These are phyloP conservation scores for Progne subis DNA, from an alignment of 2,113 vertebrate species.

Conservation along the genomic window DNA sequence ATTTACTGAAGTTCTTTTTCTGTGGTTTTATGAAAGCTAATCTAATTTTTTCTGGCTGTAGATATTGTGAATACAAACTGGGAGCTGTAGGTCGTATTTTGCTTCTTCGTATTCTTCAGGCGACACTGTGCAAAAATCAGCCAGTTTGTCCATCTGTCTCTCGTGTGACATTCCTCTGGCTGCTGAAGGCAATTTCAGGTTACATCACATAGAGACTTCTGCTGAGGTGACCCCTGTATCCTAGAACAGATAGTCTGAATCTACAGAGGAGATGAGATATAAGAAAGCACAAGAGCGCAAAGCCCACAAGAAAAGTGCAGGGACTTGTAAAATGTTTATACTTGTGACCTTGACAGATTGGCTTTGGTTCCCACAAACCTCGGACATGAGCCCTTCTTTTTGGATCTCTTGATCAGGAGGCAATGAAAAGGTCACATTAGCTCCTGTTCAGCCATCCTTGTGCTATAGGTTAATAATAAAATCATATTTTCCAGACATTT, in stretches of 20 bases:
- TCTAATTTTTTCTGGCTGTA: not conserved
- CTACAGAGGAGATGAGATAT: not conserved
- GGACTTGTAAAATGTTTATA: not conserved
- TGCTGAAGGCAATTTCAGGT: not conserved
- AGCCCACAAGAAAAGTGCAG: not conserved
- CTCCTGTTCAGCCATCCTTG: not conserved
- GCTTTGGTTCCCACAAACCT: not conserved
- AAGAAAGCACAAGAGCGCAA: not conserved
- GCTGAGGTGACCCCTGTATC: not conserved
- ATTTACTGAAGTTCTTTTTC: not conserved
- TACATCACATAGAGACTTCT: rapidly evolving
- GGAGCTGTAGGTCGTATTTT: not conserved
- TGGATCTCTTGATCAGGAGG: not conserved
- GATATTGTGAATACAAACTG: not conserved
- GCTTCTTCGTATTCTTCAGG: not conserved
- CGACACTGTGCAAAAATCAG: not conserved
- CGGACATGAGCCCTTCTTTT: not conserved
- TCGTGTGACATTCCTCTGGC: rapidly evolving
- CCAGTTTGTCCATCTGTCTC: not conserved
- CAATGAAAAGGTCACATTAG: not conserved
- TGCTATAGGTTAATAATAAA: not conserved
- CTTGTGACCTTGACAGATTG: not conserved
- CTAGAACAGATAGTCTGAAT: not conserved
- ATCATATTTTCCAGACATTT: not conserved
- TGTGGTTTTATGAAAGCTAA: not conserved